Evolutionary conservation across 2,113 vertebrate species (phyloP).

Genomic region (Syngnathus floridae): DNA sequence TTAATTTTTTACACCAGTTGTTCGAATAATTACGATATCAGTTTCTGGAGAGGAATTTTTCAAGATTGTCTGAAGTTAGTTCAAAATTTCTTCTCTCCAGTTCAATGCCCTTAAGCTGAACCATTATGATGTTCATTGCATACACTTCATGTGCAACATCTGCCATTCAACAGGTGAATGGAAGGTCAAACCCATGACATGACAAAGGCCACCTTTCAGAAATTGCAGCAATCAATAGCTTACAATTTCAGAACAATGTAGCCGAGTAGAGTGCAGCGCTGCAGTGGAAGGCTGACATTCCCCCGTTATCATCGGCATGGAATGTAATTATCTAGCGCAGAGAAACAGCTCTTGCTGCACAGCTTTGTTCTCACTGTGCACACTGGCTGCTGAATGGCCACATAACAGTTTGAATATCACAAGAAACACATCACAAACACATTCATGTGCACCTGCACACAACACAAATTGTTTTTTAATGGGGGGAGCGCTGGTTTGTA

Average conservation of each 20-base stretch:
- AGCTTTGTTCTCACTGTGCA: constrained; percentile 41
- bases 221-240: constrained; percentile 39
- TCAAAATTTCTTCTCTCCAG: neutral
- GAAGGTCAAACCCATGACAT: constrained; percentile 28
- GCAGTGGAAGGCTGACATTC: constrained; percentile 58
- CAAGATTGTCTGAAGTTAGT: neutral
- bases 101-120: neutral
- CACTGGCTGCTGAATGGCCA: constrained; percentile 1
- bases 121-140: constrained; percentile 4
- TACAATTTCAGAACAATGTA: constrained; percentile 57
- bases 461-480: neutral
- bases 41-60: neutral
- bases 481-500: neutral
- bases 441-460: neutral
- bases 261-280: constrained; percentile 27
- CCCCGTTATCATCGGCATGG: constrained; percentile 63
- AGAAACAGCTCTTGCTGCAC: constrained; percentile 44
- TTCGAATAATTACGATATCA: neutral
- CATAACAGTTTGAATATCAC: constrained; percentile 9
- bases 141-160: neutral
- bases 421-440: constrained; percentile 1
- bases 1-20: neutral
- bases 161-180: constrained; percentile 33
- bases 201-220: constrained; percentile 29
- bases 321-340: constrained; percentile 66